Evolutionary conservation across 2,113 vertebrate genomes (phyloP).

Genomic region (Furnarius figulus): DNA sequence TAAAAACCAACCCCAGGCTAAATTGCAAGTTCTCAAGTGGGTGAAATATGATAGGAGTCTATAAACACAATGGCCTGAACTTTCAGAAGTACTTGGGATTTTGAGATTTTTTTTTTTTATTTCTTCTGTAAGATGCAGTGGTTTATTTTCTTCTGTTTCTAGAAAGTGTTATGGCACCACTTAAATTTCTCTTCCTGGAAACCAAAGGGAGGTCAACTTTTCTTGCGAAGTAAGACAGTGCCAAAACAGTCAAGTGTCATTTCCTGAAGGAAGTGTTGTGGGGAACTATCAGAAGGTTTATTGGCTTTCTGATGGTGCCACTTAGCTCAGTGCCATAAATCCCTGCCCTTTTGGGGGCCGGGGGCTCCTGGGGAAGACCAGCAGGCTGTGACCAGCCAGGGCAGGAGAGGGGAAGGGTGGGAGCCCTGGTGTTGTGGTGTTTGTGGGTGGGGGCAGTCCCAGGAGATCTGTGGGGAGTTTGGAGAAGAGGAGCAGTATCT

Average conservation of each 20-base stretch:
- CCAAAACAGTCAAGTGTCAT: background rate
- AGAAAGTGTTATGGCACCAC: background rate
- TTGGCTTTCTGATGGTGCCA: background rate
- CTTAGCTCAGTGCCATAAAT: background rate
- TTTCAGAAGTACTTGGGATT: background rate
- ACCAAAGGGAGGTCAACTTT: background rate
- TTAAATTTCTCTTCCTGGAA: constrained; percentile 4
- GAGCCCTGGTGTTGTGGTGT: background rate
- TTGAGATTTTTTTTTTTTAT: background rate
- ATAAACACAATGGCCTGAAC: background rate
- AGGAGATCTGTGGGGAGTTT: background rate
- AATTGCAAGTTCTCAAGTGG: background rate
- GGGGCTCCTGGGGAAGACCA: background rate
- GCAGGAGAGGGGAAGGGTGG: background rate
- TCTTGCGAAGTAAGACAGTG: background rate
- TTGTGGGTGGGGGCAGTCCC: background rate
- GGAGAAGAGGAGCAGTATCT: background rate
- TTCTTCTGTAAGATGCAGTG: background rate
- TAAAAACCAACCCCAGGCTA: background rate
- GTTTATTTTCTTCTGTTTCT: background rate
- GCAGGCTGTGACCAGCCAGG: background rate
- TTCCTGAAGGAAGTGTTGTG: constrained; percentile 5
- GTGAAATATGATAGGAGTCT: background rate
- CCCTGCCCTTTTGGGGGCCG: background rate
- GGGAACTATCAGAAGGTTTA: background rate